phyloP scores from a whole-genome alignment of 92 coral and sea anemone genomes.

The Porites divaricata region DNA sequence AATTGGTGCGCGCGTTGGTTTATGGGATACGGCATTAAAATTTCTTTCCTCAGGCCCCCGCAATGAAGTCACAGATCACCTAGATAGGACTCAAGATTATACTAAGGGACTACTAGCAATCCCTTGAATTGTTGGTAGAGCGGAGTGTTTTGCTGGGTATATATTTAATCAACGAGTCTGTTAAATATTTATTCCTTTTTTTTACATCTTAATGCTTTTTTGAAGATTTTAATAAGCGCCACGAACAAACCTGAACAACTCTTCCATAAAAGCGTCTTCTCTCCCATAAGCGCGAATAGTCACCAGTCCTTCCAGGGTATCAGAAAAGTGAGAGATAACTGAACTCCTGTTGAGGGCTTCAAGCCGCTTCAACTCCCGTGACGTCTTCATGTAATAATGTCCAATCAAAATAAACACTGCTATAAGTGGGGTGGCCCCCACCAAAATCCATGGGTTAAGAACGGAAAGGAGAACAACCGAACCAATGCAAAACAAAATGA shows the following conservation, averaged over 20 bases:
- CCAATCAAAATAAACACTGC: slow-evolving; percentile 16
- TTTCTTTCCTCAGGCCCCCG: too few species aligned
- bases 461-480: not conserved
- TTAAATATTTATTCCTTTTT: too few species aligned
- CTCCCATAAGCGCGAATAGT: slow-evolving; percentile 48
- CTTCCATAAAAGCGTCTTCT: slow-evolving; percentile 28
- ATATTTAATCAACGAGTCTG: too few species aligned
- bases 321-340: slow-evolving; percentile 35
- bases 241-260: slow-evolving; percentile 32
- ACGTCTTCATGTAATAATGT: slow-evolving; percentile 46
- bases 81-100: too few species aligned
- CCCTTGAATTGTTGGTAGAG: too few species aligned
- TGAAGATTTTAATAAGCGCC: too few species aligned
- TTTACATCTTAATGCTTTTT: too few species aligned
- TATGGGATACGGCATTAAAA: too few species aligned
- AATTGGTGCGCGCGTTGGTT: too few species aligned
- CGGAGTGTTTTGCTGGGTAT: too few species aligned
- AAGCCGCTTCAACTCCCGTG: slow-evolving; percentile 59
- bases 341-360: slow-evolving; percentile 41
- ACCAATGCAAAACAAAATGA: slow-evolving; percentile 7
- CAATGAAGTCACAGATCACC: too few species aligned
- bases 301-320: slow-evolving; percentile 54
- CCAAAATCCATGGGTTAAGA: not conserved
- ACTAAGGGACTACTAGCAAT: too few species aligned
- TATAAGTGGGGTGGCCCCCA: not conserved